Base-by-base conservation (phyloP, 2,888 invertebrate species). In the Flexamia atlantica region DNA sequence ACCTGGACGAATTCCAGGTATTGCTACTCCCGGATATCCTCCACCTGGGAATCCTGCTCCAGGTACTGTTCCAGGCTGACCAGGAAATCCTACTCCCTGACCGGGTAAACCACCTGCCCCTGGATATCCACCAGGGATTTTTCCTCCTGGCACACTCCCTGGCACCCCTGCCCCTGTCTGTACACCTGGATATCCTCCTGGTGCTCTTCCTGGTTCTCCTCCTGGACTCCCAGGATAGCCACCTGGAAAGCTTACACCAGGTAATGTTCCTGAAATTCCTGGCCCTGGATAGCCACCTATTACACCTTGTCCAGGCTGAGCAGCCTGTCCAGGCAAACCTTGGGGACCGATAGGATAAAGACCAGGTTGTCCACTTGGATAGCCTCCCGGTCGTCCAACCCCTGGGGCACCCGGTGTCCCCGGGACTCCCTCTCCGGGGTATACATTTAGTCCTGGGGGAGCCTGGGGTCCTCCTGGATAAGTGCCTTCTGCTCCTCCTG, bases 391-490 rank as follows among this genome's bases (percentile, higher is more conserved):
- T 25, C 68, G 53, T 70, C 81, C 42, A 20, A 53, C 70, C 40
- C 86, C 46, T 46, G 46, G 87, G 86, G 36, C 85, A 86, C 76
- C 74, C n/a, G n/a, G n/a, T n/a, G n/a, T 84, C 74, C 84, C 86
- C 82, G 88, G 82, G 20, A 53, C 32, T 25, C 79, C 81, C 60
- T 32, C 70, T 83, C 80, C 85, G 14, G 82, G 83, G 80, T 83
- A 83, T 79, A 60, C 81, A n/a, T n/a, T n/a, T n/a, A n/a, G n/a
- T 76, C 85, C 83, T 64, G 85, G 83, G 20, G 17, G 5, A n/a
- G n/a, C n/a, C n/a, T n/a, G n/a, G n/a, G n/a, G n/a, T n/a, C n/a
- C 85, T 32, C 84, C 87, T 36, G 87, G 87, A 50, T 86, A 86
- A 79, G 70, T 81, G 60, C 83, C 83, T 36, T 68, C 42, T 53